Percentiles rank a stretch among this genome's conserved stretches.
These are phyloP conservation scores for Narcine bancroftii DNA, from an alignment of 2,113 vertebrate genomes.

Conservation along the genomic window DNA sequence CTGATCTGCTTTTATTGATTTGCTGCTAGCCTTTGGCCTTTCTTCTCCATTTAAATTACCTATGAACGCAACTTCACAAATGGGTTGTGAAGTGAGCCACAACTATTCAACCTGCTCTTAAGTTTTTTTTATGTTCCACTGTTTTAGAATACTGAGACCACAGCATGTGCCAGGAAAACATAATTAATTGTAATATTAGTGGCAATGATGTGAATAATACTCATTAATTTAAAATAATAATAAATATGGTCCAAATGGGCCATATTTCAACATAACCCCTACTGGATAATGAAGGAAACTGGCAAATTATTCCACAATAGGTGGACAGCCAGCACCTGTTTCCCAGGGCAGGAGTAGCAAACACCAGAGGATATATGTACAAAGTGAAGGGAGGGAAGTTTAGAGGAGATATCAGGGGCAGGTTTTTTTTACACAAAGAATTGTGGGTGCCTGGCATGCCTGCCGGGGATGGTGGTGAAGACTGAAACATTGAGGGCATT, in stretches of 20 bases:
- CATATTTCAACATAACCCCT: not conserved
- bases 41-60: not conserved
- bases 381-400: no score
- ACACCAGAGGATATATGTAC: no score
- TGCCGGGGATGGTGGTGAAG: no score
- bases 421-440: no score
- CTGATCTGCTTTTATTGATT: not conserved
- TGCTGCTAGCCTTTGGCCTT: not conserved
- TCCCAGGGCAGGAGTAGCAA: no score
- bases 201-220: not conserved
- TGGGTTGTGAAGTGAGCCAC: not conserved
- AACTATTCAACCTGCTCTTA: not conserved
- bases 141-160: not conserved
- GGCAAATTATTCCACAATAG: not conserved
- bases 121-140: not conserved
- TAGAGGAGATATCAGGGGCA: no score
- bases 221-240: not conserved
- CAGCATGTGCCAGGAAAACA: not conserved
- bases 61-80: not conserved
- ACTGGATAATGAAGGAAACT: not conserved
- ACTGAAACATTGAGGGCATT: no score
- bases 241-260: not conserved
- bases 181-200: not conserved
- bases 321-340: no score
- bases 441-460: no score